A percentile compares a stretch with the other conserved stretches of the same genome.
Evolutionary conservation across 1,140 invertebrate species (phyloP).

Genomic region (Cylas formicarius): DNA sequence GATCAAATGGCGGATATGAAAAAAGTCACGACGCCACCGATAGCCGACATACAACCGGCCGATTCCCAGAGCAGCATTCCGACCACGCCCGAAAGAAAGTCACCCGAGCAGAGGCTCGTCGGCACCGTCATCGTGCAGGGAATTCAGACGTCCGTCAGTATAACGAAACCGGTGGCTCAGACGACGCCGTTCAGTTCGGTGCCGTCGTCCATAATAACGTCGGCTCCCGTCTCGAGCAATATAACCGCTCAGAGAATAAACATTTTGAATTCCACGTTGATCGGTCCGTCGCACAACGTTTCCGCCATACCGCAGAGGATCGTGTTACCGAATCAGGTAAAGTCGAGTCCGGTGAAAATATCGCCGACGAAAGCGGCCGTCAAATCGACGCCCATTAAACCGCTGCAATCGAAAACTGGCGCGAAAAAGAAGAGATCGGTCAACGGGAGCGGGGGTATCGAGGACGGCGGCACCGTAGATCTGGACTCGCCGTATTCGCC

Average conservation of each 20-base stretch:
- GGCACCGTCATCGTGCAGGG: constrained; percentile 5
- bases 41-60: constrained; percentile 44
- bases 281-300: constrained; percentile 29
- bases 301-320: constrained; percentile 42
- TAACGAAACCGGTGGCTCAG: constrained; percentile 40
- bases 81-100: constrained; percentile 29
- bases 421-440: constrained; percentile 28
- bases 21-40: constrained; percentile 35
- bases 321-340: constrained; percentile 40
- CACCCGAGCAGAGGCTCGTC: constrained; percentile 23
- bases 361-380: constrained; percentile 46
- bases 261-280: constrained; percentile 36
- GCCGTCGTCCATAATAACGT: constrained; percentile 34
- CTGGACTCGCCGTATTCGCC: constrained; percentile 79
- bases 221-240: constrained; percentile 38
- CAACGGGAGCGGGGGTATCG: constrained; percentile 22
- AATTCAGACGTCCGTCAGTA: constrained; percentile 21
- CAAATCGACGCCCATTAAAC: constrained; percentile 50
- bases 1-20: constrained; percentile 21
- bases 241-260: constrained; percentile 38
- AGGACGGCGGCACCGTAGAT: constrained; percentile 56
- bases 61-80: constrained; percentile 37
- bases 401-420: constrained; percentile 43
- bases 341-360: constrained; percentile 43
- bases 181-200: constrained; percentile 33